Conservation (phyloP, 1,140 invertebrate genomes). For the Andricus grossulariae region DNA sequence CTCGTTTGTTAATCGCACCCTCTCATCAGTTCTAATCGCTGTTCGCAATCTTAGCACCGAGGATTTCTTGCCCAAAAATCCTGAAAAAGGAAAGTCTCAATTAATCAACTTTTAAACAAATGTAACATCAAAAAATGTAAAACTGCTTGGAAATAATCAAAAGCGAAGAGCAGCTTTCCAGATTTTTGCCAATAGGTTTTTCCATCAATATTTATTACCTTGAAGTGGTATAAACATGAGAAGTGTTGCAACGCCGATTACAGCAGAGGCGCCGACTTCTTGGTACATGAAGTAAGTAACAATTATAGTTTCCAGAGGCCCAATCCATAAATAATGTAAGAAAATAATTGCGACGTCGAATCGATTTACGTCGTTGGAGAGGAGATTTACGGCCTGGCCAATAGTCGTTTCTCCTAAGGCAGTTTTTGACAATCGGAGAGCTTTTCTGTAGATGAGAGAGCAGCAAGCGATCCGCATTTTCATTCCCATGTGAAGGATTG, state of each 20-base stretch:
- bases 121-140: not conserved
- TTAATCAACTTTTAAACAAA: not conserved
- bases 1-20: slow-evolving; percentile 91
- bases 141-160: not conserved
- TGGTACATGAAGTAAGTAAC: slow-evolving; percentile 86
- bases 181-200: not conserved
- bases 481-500: slow-evolving; percentile 83
- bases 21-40: slow-evolving; percentile 85
- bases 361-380: slow-evolving; percentile 89
- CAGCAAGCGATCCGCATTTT: slow-evolving; percentile 87
- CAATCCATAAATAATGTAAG: slow-evolving; percentile 83
- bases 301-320: slow-evolving; percentile 85
- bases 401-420: slow-evolving; percentile 87
- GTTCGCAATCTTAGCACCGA: slow-evolving; percentile 76
- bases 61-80: slow-evolving; percentile 84
- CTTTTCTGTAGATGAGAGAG: slow-evolving; percentile 89
- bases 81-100: slow-evolving; percentile 65
- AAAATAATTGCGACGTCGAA: slow-evolving; percentile 83
- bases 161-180: not conserved
- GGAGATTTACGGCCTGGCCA: slow-evolving; percentile 91
- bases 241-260: slow-evolving; percentile 88
- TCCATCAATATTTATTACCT: slow-evolving; percentile 72
- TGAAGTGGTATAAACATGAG: slow-evolving; percentile 90
- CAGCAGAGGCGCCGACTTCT: slow-evolving; percentile 82
- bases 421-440: slow-evolving; percentile 78